A percentile compares a stretch with the other conserved stretches of the same genome.
Evolutionary conservation across 2,888 invertebrate species (phyloP).

Genomic region (Ornithoptera priamus): DNA sequence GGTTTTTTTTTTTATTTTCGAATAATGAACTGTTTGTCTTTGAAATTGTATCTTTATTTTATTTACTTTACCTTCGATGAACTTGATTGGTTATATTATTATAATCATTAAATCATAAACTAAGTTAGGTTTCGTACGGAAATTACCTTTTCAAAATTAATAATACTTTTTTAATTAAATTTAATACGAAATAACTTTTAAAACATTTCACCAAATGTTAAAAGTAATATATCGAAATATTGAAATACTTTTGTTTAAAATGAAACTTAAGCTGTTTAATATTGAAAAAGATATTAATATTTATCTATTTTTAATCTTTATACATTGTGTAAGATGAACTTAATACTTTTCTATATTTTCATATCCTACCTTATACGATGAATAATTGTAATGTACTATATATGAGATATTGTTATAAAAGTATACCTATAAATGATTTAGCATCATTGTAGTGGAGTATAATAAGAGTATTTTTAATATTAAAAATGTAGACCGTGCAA

Average conservation of each 20-base stretch:
- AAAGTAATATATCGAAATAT: background rate
- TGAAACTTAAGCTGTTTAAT: no score
- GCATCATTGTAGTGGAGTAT: no score
- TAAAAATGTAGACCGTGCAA: background rate
- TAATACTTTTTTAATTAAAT: background rate
- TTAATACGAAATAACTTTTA: no score
- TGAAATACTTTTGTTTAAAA: no score
- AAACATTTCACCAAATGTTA: background rate
- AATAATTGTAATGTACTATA: no score
- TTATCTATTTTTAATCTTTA: no score
- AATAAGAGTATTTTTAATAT: background rate
- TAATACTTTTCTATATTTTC: no score
- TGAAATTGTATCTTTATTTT: conserved; percentile 54
- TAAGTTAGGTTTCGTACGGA: background rate
- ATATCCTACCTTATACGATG: no score
- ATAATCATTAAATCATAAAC: conserved; percentile 12
- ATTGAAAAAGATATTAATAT: no score
- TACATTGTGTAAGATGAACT: no score
- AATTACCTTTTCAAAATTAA: background rate
- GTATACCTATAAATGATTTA: no score
- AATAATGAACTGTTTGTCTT: conserved; percentile 71
- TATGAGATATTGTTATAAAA: no score
- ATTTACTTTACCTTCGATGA: conserved; percentile 39
- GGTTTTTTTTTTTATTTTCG: conserved; percentile 38
- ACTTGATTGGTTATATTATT: conserved; percentile 36